These are phyloP conservation scores for Margarornis squamiger DNA, from an alignment of 2,797 vertebrate species.

Conservation along the genomic window DNA sequence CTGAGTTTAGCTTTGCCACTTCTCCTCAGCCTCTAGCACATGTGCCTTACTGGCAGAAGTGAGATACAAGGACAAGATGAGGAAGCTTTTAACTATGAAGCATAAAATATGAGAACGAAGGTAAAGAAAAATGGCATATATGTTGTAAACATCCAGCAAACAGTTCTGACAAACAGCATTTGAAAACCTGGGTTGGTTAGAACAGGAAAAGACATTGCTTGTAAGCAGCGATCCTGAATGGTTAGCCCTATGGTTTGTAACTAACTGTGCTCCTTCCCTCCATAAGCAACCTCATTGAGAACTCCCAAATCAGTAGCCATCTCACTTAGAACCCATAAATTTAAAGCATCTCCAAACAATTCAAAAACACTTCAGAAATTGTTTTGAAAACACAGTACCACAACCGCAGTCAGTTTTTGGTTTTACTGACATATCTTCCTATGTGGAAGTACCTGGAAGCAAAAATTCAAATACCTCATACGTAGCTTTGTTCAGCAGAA, in stretches of 20 bases:
- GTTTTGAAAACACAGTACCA: background rate
- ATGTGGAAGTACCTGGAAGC: background rate
- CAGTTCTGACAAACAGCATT: background rate
- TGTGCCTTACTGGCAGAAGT: background rate
- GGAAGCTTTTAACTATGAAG: background rate
- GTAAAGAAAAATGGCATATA: background rate
- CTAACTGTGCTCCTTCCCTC: background rate
- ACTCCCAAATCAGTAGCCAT: background rate
- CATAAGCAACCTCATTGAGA: background rate
- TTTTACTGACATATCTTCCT: background rate
- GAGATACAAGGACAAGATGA: background rate
- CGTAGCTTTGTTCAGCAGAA: background rate
- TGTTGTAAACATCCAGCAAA: background rate
- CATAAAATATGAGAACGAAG: background rate
- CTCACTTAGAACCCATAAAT: background rate
- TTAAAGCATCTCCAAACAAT: background rate
- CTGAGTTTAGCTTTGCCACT: background rate
- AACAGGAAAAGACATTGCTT: background rate
- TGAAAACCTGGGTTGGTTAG: background rate
- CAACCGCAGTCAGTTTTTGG: background rate
- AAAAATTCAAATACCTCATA: background rate
- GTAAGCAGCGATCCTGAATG: background rate
- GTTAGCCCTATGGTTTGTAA: background rate
- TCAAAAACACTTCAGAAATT: background rate
- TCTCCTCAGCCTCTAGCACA: background rate